Evolutionary conservation across 2,888 invertebrate genomes (phyloP), one percentile per base, ranked within the genome.

Genomic region (Cosmopolites sordidus): DNA sequence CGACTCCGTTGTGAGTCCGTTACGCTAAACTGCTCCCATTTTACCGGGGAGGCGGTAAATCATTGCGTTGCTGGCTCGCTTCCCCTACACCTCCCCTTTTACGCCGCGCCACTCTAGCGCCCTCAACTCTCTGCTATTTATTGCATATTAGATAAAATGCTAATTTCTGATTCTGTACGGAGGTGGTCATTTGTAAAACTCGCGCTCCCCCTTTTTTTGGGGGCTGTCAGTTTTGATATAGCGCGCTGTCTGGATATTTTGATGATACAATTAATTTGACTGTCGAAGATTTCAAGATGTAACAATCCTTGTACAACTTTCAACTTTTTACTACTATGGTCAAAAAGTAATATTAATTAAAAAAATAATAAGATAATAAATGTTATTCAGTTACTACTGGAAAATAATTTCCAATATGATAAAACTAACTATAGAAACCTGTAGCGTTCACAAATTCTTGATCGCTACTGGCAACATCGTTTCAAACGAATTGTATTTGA

Each of bases 121-220:
- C 14, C 48, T 48, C 54, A 51, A 47, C 51, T 51, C 46, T 18
- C 33, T 33, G 17, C 42, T 16, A 50, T 53, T 58, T 53, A 56
- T 53, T 56, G 49, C 49, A 56, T 51, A 56, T 56, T 58, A 58
- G 56, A 58, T 58, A 54, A 57, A 58, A 58, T 58, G 54, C 57
- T 54, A 57, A 57, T 57, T 57, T 54, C 54, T 33, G 33, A 33
- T 53, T 56, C 48, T 51, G 50, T 58, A 41, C 51, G 30, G 43
- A 48, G 50, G 50, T 52, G 54, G 52, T 51, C 56, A 56, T 56
- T 59, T 56, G 51, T 59, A 33, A 33, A 33, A 33, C n/a, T 33
- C 33, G 33, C n/a, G 33, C n/a, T 12, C n/a, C 33, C 33, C 33
- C n/a, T 12, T 33, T 22, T n/a, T 22, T 22, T 22, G 22, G 33